These are phyloP conservation scores for Dichetophora obliterata DNA, from an alignment of 2,888 invertebrate genomes.

Conservation along the genomic window DNA sequence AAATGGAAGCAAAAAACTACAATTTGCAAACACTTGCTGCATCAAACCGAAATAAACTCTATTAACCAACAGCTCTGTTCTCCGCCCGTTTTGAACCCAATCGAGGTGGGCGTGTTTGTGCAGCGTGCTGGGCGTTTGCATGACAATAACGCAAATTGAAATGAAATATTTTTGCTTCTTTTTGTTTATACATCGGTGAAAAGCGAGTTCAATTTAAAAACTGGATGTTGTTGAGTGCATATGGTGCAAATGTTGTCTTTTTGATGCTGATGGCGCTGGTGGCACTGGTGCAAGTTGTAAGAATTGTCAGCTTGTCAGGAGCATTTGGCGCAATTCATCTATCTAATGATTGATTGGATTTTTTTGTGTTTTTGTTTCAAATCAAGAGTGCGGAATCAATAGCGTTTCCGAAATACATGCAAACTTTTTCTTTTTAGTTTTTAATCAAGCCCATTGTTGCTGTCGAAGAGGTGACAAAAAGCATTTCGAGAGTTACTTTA, in stretches of 20 bases:
- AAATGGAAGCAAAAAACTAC: conserved; percentile 19
- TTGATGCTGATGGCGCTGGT: not conserved
- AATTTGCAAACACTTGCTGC: conserved; percentile 41
- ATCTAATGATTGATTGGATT: conserved; percentile 32
- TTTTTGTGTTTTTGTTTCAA: conserved; percentile 5
- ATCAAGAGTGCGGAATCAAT: conserved; percentile 6
- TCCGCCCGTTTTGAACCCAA: not conserved
- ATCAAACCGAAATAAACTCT: conserved; percentile 48
- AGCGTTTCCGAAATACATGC: not conserved
- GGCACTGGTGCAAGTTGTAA: conserved; percentile 19
- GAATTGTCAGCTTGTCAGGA: conserved; percentile 42
- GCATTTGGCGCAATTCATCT: conserved; percentile 41
- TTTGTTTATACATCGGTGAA: conserved; percentile 14
- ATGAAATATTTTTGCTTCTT: conserved; percentile 43
- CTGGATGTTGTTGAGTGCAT: not conserved
- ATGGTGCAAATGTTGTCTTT: conserved; percentile 20
- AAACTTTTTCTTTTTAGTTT: conserved; percentile 4
- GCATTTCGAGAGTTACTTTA: no score
- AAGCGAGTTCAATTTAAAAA: conserved; percentile 3
- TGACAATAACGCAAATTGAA: conserved; percentile 47
- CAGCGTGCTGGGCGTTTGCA: conserved; percentile 13
- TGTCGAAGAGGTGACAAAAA: not conserved
- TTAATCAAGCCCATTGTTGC: conserved; percentile 20
- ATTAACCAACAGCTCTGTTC: conserved; percentile 38
- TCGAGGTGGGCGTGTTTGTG: not conserved